These are phyloP conservation scores for Brienomyrus brachyistius DNA, from an alignment of 2,113 vertebrate genomes.

Conservation along the genomic window DNA sequence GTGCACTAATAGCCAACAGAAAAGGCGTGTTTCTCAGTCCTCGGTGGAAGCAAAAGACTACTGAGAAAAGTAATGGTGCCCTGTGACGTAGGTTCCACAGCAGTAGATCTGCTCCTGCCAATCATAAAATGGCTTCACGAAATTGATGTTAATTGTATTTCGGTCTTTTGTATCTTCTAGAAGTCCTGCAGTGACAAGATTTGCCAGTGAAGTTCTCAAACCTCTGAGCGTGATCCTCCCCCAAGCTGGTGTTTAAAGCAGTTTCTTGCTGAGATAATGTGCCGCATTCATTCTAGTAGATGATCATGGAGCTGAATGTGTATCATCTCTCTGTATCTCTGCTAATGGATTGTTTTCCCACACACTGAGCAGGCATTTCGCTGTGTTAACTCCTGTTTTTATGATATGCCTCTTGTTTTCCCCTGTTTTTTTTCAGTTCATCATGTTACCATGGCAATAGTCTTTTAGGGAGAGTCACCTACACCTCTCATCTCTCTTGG, in stretches of 20 bases:
- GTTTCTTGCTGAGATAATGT: neutral
- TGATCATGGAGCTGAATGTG: neutral
- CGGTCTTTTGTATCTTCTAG: neutral
- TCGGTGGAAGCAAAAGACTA: neutral
- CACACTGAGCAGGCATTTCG: neutral
- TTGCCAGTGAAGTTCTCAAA: neutral
- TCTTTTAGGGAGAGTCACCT: conserved; percentile 52
- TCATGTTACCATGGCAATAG: conserved; percentile 62
- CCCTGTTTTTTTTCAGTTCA: conserved; percentile 45
- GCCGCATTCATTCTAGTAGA: neutral
- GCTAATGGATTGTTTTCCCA: neutral
- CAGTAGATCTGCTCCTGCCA: neutral
- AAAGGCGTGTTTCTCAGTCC: neutral
- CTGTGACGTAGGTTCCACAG: neutral
- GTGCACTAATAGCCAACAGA: neutral
- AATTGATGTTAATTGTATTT: neutral
- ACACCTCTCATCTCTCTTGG: conserved; percentile 35
- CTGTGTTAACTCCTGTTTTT: conserved; percentile 28
- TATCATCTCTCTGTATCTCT: neutral
- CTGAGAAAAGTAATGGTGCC: neutral
- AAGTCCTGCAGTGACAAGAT: neutral
- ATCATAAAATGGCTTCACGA: neutral
- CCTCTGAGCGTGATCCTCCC: neutral
- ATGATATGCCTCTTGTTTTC: conserved; percentile 42
- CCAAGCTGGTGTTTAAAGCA: conserved; percentile 4